phyloP scores from a whole-genome alignment of 2,888 invertebrate species.

The Eudemis profundana region DNA sequence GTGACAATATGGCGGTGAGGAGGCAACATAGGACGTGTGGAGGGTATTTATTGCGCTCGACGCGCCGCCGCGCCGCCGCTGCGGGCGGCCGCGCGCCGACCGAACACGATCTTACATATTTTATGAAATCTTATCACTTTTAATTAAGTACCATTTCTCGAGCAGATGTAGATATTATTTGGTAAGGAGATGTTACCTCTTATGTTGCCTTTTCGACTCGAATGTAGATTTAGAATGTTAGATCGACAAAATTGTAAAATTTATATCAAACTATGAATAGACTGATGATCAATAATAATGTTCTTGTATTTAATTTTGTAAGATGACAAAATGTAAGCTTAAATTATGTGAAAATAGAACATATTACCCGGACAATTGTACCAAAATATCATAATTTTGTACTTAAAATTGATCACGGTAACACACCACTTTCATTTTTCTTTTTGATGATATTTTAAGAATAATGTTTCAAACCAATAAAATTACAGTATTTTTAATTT shows the following conservation, averaged over 20 bases:
- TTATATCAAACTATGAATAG: slow-evolving; percentile 83
- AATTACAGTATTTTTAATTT: slow-evolving; percentile 80
- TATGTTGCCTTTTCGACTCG: slow-evolving; percentile 79
- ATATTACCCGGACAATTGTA: slow-evolving; percentile 64
- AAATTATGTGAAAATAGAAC: slow-evolving; percentile 77
- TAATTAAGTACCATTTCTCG: slow-evolving; percentile 68
- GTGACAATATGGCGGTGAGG: slow-evolving; percentile 74
- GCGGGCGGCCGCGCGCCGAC: slow-evolving; percentile 55
- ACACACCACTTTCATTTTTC: slow-evolving; percentile 80
- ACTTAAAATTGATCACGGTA: slow-evolving; percentile 79
- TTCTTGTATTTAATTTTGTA: slow-evolving; percentile 84
- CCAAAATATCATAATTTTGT: slow-evolving; percentile 71
- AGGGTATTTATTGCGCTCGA: slow-evolving; percentile 58
- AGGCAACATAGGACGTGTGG: slow-evolving; percentile 77
- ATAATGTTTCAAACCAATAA: slow-evolving; percentile 65
- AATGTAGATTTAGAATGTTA: slow-evolving; percentile 74
- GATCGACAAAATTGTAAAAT: slow-evolving; percentile 84
- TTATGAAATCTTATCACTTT: slow-evolving; percentile 71
- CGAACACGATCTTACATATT: slow-evolving; percentile 47
- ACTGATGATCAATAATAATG: slow-evolving; percentile 84
- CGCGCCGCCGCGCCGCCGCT: slow-evolving; percentile 53
- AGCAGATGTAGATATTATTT: slow-evolving; percentile 73
- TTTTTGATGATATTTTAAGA: slow-evolving; percentile 71
- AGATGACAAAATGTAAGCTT: slow-evolving; percentile 82
- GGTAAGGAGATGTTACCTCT: slow-evolving; percentile 69